A percentile compares a stretch with the other conserved stretches of the same genome.
phyloP scores from a whole-genome alignment of 2,113 vertebrate genomes.

The Clupea harengus region DNA sequence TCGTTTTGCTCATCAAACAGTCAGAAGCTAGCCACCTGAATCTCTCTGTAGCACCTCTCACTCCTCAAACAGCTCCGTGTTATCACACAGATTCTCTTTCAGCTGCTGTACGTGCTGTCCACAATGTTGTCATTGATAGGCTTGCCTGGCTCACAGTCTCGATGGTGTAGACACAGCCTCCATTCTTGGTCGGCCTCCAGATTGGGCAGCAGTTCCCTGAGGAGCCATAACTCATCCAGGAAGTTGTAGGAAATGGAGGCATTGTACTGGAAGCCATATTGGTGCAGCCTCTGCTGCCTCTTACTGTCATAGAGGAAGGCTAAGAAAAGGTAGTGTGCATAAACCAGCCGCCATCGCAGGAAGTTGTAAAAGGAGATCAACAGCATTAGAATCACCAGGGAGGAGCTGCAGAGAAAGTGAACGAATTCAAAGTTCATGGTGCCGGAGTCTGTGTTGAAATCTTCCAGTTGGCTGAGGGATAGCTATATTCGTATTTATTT shows the following conservation, averaged over 20 bases:
- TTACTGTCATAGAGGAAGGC: conserved; percentile 60
- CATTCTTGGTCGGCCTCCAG: conserved; percentile 69
- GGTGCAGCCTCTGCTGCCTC: conserved; percentile 35
- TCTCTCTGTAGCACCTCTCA: conserved; percentile 73
- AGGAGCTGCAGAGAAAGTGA: conserved; percentile 50
- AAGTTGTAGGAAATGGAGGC: conserved; percentile 73
- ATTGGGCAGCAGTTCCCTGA: conserved; percentile 62
- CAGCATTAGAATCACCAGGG: conserved; percentile 45
- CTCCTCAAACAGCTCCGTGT: conserved; percentile 65
- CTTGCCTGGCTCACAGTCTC: conserved; percentile 73
- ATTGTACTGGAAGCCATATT: conserved; percentile 54
- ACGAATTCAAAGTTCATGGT: conserved; percentile 36
- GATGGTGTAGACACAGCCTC: conserved; percentile 74
- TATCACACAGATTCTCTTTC: conserved; percentile 72
- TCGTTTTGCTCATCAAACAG: conserved; percentile 71
- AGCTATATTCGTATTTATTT: conserved; percentile 61
- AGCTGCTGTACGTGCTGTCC: conserved; percentile 67
- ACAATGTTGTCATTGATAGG: conserved; percentile 70
- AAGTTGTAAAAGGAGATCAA: conserved; percentile 58
- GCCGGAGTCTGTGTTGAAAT: conserved; percentile 50
- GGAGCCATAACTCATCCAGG: conserved; percentile 68
- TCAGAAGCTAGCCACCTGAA: conserved; percentile 70
- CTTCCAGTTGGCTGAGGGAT: conserved; percentile 53
- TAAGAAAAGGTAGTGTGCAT: conserved; percentile 65
- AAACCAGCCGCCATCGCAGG: conserved; percentile 63